These are phyloP conservation scores for Morpho helenor DNA, from an alignment of 2,888 invertebrate species.

Conservation along the genomic window DNA sequence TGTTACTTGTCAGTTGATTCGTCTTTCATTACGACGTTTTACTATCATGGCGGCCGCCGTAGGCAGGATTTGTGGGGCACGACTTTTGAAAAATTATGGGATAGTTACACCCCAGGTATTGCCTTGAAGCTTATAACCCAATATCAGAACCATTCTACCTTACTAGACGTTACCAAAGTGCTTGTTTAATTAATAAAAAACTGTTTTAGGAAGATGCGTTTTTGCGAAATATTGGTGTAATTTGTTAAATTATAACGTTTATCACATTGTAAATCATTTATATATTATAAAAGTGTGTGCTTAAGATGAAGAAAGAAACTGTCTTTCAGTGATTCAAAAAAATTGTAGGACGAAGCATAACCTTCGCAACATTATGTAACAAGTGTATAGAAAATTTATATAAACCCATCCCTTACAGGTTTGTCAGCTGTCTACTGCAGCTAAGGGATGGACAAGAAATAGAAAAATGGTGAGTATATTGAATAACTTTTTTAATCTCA, in stretches of 20 bases:
- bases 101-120: slow-evolving; percentile 86
- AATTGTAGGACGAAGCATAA: slow-evolving; percentile 58
- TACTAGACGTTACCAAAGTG: slow-evolving; percentile 10
- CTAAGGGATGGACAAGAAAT: slow-evolving; percentile 87
- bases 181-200: slow-evolving; percentile 13
- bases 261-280: slow-evolving; percentile 30
- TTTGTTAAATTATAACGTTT: slow-evolving; percentile 44
- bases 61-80: slow-evolving; percentile 91
- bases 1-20: slow-evolving; percentile 56
- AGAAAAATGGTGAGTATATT: slow-evolving; percentile 85
- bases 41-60: slow-evolving; percentile 93
- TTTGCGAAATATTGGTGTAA: slow-evolving; percentile 45
- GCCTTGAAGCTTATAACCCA: slow-evolving; percentile 44
- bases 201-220: slow-evolving; percentile 15
- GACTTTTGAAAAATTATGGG: slow-evolving; percentile 88
- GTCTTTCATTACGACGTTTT: slow-evolving; percentile 72
- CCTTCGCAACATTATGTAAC: slow-evolving; percentile 77
- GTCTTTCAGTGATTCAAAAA: slow-evolving; percentile 19
- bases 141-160: slow-evolving; percentile 26
- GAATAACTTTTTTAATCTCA: slow-evolving; percentile 4
- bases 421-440: slow-evolving; percentile 85
- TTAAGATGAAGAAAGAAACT: slow-evolving; percentile 6
- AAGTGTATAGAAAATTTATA: slow-evolving; percentile 63
- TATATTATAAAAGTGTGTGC: slow-evolving; percentile 34
- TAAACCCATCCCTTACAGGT: slow-evolving; percentile 79